Conservation (phyloP, 2,888 invertebrate genomes). For the Arenicola marina region DNA sequence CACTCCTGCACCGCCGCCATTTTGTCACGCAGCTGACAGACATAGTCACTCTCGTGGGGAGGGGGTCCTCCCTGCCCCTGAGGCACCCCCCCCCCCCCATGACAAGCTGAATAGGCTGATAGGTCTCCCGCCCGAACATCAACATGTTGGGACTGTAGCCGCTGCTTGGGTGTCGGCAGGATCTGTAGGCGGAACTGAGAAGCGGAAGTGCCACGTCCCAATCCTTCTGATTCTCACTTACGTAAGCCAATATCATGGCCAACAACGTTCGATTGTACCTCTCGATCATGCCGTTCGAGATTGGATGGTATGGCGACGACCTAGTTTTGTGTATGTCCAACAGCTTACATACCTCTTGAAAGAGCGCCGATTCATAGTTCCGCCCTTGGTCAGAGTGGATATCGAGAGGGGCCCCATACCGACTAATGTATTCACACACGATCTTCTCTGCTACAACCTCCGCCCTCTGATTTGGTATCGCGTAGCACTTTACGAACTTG, state of each 20-base stretch:
- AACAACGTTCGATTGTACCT: slow-evolving; percentile 3
- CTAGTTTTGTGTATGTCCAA: slow-evolving; percentile 3
- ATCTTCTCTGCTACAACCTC: not conserved
- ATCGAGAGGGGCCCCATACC: not conserved
- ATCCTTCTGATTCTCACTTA: not conserved
- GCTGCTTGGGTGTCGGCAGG: not conserved
- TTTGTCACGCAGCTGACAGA: no score
- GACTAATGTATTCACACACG: not conserved
- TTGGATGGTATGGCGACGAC: slow-evolving; percentile 4
- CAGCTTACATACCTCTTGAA: slow-evolving; percentile 4
- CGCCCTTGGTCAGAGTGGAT: slow-evolving; percentile 6
- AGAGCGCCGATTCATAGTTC: not conserved
- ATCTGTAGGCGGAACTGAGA: not conserved
- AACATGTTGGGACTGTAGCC: slow-evolving; percentile 2
- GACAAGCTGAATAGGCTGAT: not conserved
- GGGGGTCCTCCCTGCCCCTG: no score
- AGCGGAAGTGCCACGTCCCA: slow-evolving; percentile 5
- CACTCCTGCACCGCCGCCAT: not conserved
- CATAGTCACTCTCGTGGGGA: no score
- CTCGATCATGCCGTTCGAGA: slow-evolving; percentile 3
- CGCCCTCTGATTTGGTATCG: slow-evolving; percentile 2
- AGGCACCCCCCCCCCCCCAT: no score
- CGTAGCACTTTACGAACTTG: slow-evolving; percentile 1
- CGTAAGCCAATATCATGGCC: not conserved
- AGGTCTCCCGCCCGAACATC: slow-evolving; percentile 3